These are phyloP conservation scores for Philopedon plagiatum DNA, from an alignment of 2,888 invertebrate species.

Conservation along the genomic window DNA sequence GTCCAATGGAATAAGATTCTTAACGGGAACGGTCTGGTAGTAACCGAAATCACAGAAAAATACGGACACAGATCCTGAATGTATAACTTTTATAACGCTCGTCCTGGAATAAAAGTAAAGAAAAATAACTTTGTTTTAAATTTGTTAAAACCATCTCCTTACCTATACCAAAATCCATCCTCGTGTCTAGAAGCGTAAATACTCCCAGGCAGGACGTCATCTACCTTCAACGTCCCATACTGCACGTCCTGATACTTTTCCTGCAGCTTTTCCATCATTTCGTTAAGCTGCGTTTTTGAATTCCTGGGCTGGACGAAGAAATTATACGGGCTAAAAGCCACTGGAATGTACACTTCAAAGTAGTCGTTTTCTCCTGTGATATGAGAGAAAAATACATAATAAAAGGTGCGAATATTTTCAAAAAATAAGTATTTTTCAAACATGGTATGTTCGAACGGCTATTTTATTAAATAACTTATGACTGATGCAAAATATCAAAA, in stretches of 20 bases:
- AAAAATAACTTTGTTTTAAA: no score
- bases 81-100: conserved; percentile 72
- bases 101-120: conserved; percentile 70
- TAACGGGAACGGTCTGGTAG: conserved; percentile 72
- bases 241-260: conserved; percentile 72
- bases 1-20: conserved; percentile 72
- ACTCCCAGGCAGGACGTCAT: conserved; percentile 71
- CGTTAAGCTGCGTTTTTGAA: conserved; percentile 68
- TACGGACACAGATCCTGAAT: conserved; percentile 73
- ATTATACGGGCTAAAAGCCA: conserved; percentile 84
- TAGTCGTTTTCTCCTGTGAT: conserved; percentile 67
- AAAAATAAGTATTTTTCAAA: no score
- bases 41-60: conserved; percentile 79
- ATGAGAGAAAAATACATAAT: not conserved
- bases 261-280: conserved; percentile 79
- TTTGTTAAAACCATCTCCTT: no score
- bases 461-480: no score
- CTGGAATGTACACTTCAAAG: conserved; percentile 81
- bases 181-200: conserved; percentile 80
- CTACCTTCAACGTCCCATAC: conserved; percentile 66
- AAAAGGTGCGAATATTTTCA: no score
- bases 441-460: no score
- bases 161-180: conserved; percentile 84
- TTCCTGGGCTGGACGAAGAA: conserved; percentile 76
- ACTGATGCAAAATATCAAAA: no score